Evolutionary conservation across 2,888 invertebrate genomes (phyloP).

Genomic region (Epicampocera succincta): DNA sequence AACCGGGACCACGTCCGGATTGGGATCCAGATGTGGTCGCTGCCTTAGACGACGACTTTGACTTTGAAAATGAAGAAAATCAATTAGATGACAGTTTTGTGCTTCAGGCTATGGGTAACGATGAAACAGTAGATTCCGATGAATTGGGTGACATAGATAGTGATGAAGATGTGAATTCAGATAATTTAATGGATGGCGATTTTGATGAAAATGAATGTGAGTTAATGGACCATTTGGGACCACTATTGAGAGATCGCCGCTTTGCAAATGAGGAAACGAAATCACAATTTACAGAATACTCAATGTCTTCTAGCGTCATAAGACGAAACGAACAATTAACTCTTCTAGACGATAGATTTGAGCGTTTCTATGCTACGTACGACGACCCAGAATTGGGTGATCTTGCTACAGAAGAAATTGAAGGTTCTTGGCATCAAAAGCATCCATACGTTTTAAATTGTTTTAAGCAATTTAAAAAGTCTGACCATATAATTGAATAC

Average conservation of each 20-base stretch:
- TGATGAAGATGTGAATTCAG: conserved; percentile 74
- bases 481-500: conserved; percentile 83
- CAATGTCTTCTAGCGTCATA: conserved; percentile 95
- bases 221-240: conserved; percentile 80
- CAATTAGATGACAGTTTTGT: conserved; percentile 96
- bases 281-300: conserved; percentile 95
- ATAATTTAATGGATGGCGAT: conserved; percentile 79
- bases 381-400: conserved; percentile 95
- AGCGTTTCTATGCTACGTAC: conserved; percentile 91
- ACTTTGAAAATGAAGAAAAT: conserved; percentile 91
- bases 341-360: conserved; percentile 93
- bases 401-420: conserved; percentile 94
- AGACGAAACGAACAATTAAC: conserved; percentile 91
- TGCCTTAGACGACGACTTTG: conserved; percentile 95
- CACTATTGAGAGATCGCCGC: conserved; percentile 81
- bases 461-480: conserved; percentile 88
- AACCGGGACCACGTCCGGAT: conserved; percentile 85
- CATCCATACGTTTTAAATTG: conserved; percentile 88
- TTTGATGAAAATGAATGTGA: conserved; percentile 82
- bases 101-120: conserved; percentile 84
- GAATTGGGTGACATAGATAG: conserved; percentile 73
- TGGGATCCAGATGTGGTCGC: conserved; percentile 96
- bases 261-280: conserved; percentile 88
- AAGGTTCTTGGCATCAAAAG: conserved; percentile 83
- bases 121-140: conserved; percentile 71